phyloP scores from a whole-genome alignment of 2,113 vertebrate genomes.

The Tachycineta bicolor region DNA sequence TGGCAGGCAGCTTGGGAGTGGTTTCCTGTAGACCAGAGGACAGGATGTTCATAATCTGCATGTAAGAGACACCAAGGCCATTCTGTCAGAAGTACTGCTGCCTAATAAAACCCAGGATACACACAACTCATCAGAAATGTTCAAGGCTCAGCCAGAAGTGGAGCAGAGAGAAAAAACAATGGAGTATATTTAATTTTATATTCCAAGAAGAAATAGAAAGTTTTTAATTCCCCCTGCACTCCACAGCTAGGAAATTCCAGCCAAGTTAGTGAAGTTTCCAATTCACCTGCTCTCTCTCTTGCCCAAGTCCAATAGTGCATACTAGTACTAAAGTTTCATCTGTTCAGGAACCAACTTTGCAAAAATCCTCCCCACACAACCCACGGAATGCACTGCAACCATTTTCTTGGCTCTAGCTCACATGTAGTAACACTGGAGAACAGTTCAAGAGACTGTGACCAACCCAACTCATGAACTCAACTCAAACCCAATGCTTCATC shows the following conservation, averaged over 20 bases:
- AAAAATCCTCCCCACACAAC: neutral
- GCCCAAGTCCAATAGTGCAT: neutral
- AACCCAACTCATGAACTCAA: neutral
- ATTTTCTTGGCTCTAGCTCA: neutral
- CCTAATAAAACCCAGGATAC: neutral
- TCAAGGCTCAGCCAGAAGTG: neutral
- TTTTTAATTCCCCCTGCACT: neutral
- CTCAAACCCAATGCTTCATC: neutral
- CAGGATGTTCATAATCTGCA: neutral
- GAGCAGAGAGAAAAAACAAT: neutral
- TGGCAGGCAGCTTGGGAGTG: neutral
- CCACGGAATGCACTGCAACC: neutral
- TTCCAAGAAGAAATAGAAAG: too few species aligned
- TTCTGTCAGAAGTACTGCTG: neutral
- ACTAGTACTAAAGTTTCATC: neutral
- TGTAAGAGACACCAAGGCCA: neutral
- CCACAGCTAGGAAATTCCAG: neutral
- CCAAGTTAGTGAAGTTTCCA: neutral
- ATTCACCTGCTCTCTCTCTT: neutral
- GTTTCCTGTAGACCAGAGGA: neutral
- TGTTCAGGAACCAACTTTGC: neutral
- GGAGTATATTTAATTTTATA: neutral
- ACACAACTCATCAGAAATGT: neutral
- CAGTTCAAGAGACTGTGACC: neutral
- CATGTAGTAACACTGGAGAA: neutral